Percentiles rank a stretch among this genome's conserved stretches.
phyloP scores from a whole-genome alignment of 2,113 vertebrate genomes.

The Tauraco erythrolophus region DNA sequence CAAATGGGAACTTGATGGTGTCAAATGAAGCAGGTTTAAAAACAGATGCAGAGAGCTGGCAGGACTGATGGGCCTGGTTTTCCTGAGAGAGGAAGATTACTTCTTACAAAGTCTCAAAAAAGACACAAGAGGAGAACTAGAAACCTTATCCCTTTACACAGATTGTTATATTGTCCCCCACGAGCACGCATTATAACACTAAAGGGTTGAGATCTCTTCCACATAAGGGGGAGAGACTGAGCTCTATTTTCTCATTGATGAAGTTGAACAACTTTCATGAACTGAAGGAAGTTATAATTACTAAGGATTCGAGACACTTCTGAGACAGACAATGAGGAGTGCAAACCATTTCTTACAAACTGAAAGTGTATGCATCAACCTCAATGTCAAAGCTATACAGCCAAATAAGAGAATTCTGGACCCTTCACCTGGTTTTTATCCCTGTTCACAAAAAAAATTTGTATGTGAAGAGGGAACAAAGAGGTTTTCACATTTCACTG shows the following conservation, averaged over 20 bases:
- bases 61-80: background rate
- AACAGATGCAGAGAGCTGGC: background rate
- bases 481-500: background rate
- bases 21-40: background rate
- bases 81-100: background rate
- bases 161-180: background rate
- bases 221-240: rapidly evolving
- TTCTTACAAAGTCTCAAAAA: background rate
- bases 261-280: background rate
- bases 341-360: background rate
- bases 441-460: background rate
- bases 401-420: background rate
- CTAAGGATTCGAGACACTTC: background rate
- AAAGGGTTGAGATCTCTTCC: background rate
- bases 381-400: background rate
- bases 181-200: rapidly evolving
- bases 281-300: background rate
- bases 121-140: background rate
- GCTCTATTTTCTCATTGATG: background rate
- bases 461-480: background rate
- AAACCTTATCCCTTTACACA: background rate
- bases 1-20: background rate
- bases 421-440: background rate
- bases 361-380: background rate
- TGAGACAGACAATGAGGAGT: rapidly evolving